A percentile compares a stretch with the other conserved stretches of the same genome.
Conservation (phyloP, 2,797 vertebrate species). For the Florisuga fusca region DNA sequence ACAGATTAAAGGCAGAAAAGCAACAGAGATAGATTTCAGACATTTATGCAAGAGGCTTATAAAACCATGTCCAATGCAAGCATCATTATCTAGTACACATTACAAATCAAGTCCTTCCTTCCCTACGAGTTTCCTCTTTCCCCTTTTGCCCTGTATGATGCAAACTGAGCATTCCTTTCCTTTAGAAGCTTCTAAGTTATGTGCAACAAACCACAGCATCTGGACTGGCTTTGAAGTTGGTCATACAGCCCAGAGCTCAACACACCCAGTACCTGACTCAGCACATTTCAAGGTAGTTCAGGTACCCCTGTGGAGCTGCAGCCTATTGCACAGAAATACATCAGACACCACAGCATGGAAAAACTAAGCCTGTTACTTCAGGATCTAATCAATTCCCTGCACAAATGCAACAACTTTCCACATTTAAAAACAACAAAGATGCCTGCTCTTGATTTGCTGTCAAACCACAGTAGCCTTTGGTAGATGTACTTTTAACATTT, state of each 20-base stretch:
- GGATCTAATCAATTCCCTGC: background rate
- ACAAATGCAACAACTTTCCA: background rate
- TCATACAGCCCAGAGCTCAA: background rate
- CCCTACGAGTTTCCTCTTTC: background rate
- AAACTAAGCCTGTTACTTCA: background rate
- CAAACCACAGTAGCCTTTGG: background rate
- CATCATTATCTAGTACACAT: background rate
- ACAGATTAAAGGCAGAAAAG: background rate
- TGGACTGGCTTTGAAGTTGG: background rate
- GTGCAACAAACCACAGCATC: background rate
- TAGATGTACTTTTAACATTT: background rate
- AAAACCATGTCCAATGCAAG: conserved; percentile 18
- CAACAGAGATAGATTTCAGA: background rate
- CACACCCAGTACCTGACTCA: background rate
- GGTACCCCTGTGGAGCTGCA: background rate
- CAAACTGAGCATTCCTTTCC: background rate
- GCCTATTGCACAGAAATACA: background rate
- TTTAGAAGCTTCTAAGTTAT: background rate
- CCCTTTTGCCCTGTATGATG: background rate
- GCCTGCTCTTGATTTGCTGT: background rate
- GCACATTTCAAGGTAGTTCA: background rate
- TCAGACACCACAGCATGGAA: background rate
- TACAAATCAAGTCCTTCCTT: conserved; percentile 26
- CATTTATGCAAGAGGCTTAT: conserved; percentile 32
- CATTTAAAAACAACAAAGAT: background rate